A percentile compares a stretch with the other conserved stretches of the same genome.
Conservation (phyloP, 2,888 invertebrate genomes). For the Cepaea hortensis region DNA sequence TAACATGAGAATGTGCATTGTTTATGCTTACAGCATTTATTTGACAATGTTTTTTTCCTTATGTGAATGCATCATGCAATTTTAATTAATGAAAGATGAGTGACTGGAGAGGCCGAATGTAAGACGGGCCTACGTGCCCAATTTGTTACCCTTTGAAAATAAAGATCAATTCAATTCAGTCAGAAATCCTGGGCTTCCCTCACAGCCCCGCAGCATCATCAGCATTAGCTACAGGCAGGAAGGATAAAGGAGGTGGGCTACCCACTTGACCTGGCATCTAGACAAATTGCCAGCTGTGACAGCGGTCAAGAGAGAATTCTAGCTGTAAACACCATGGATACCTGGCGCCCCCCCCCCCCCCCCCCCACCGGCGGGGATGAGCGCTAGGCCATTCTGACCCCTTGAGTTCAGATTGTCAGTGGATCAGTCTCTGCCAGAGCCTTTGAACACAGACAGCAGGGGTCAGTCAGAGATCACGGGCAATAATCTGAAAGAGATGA, state of each 20-base stretch:
- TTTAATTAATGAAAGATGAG: too few relatives aligned
- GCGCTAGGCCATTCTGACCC: not conserved
- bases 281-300: not conserved
- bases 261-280: conserved; percentile 18
- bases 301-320: conserved; percentile 1
- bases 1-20: too few relatives aligned
- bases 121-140: too few relatives aligned
- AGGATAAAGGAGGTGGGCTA: not conserved
- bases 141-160: too few relatives aligned
- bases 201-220: not conserved
- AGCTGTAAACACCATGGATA: conserved; percentile 19
- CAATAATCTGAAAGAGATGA: not conserved
- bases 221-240: conserved; percentile 2
- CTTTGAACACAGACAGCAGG: conserved; percentile 24
- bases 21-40: too few relatives aligned
- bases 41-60: too few relatives aligned
- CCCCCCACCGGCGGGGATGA: conserved; percentile 21
- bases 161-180: not conserved
- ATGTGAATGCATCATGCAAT: too few relatives aligned
- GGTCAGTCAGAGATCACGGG: not conserved
- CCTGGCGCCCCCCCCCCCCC: conserved; percentile 11
- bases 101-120: too few relatives aligned
- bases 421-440: conserved; percentile 19
- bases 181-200: not conserved
- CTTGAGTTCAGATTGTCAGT: conserved; percentile 37